phyloP scores from a whole-genome alignment of 2,797 vertebrate genomes.

The Urocyon cinereoargenteus region DNA sequence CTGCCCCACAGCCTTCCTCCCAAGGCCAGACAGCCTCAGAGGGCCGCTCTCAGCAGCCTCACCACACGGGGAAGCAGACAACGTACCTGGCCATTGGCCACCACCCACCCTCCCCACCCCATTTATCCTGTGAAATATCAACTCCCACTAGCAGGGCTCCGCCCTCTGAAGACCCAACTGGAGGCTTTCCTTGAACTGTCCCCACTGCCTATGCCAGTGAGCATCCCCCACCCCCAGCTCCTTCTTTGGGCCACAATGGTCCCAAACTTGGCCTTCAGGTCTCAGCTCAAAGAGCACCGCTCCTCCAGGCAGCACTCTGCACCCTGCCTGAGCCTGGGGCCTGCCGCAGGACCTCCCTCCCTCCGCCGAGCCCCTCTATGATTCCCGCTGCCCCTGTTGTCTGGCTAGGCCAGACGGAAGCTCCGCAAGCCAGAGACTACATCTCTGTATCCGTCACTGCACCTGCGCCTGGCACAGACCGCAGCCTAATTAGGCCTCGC shows the following conservation, averaged over 20 bases:
- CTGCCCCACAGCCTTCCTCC: background rate
- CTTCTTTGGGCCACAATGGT: background rate
- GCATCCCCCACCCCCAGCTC: background rate
- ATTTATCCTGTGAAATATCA: background rate
- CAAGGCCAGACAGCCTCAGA: background rate
- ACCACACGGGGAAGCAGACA: background rate
- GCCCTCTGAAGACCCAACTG: background rate
- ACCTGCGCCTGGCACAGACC: background rate
- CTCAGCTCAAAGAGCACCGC: background rate
- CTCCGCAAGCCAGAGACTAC: background rate
- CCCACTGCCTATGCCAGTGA: no score
- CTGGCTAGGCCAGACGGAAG: background rate
- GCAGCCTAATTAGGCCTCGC: background rate
- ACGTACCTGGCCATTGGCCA: background rate
- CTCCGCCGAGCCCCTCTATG: background rate
- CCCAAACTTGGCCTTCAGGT: background rate
- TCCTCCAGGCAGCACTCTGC: background rate
- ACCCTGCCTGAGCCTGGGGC: background rate
- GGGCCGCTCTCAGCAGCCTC: background rate
- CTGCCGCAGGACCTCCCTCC: background rate
- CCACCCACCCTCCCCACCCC: background rate
- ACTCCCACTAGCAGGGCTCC: background rate
- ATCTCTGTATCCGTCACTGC: fast-evolving
- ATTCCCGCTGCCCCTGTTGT: background rate
- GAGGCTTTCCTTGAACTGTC: background rate